Evolutionary conservation across 2,888 invertebrate species (phyloP).

Genomic region (Adelognathus sp.): DNA sequence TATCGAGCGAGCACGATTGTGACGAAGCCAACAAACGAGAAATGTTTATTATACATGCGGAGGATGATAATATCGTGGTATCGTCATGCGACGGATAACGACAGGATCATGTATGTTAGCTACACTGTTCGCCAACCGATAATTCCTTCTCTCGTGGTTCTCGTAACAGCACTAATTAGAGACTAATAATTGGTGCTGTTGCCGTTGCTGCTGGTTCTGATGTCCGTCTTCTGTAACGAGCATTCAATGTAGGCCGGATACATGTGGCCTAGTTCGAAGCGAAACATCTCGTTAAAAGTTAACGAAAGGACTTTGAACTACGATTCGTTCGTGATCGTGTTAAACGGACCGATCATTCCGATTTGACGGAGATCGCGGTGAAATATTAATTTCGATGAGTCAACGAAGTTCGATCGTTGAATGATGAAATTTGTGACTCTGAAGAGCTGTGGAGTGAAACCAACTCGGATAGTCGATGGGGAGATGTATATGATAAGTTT

Average conservation of each 20-base stretch:
- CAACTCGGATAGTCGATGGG: too few species aligned
- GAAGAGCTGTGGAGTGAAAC: too few species aligned
- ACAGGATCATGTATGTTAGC: not conserved
- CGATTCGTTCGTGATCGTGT: not conserved
- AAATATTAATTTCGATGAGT: too few species aligned
- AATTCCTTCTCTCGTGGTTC: constrained; percentile 26
- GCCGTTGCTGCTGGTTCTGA: not conserved
- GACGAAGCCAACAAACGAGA: constrained; percentile 32
- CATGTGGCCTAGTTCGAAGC: constrained; percentile 47
- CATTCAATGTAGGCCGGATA: constrained; percentile 50
- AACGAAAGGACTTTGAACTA: not conserved
- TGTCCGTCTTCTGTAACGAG: constrained; percentile 43
- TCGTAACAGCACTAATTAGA: constrained; percentile 54
- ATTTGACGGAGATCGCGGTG: not conserved
- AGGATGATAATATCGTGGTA: constrained; percentile 43
- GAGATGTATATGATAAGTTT: too few species aligned
- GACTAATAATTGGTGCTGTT: constrained; percentile 51
- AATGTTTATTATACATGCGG: constrained; percentile 39
- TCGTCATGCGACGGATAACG: constrained; percentile 8
- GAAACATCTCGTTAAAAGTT: constrained; percentile 22
- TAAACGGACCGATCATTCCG: not conserved
- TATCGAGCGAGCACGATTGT: not conserved
- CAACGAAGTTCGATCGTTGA: too few species aligned
- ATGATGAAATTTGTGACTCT: too few species aligned
- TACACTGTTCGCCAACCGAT: constrained; percentile 21